A percentile compares a stretch with the other conserved stretches of the same genome.
Evolutionary conservation across 2,888 invertebrate species (phyloP).

Genomic region (Apamea sordens): DNA sequence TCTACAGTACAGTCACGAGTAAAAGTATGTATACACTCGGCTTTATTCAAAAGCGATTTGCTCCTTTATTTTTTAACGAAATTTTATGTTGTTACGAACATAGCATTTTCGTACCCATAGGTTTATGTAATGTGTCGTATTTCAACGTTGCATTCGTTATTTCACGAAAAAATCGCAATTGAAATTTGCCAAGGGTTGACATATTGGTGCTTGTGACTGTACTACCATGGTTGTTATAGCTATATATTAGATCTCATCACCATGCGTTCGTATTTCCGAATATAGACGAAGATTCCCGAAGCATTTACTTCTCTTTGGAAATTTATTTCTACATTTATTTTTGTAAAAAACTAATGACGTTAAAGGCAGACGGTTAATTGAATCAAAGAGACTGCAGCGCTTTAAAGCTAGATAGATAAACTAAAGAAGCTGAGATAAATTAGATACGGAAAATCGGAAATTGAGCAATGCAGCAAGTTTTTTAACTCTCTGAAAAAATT

Average conservation of each 20-base stretch:
- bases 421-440: conserved; percentile 4
- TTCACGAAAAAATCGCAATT: too few species aligned
- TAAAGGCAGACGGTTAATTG: background rate
- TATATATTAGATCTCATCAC: background rate
- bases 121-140: too few species aligned
- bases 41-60: too few species aligned
- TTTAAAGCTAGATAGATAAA: background rate
- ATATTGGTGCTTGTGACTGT: too few species aligned
- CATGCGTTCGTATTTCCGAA: background rate
- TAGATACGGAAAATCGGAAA: conserved; percentile 1
- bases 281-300: background rate
- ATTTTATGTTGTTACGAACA: too few species aligned
- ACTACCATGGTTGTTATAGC: background rate
- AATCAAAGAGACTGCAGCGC: conserved; percentile 9
- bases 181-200: too few species aligned
- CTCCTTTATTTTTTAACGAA: too few species aligned
- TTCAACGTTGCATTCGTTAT: too few species aligned
- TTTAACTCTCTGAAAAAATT: background rate
- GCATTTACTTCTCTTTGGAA: background rate
- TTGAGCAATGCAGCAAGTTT: background rate
- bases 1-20: too few species aligned
- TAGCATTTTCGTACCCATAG: too few species aligned
- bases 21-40: too few species aligned
- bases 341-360: too few species aligned
- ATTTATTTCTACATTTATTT: background rate